Conservation (phyloP, 2,113 vertebrate species). For the Cochlearius cochlearius region DNA sequence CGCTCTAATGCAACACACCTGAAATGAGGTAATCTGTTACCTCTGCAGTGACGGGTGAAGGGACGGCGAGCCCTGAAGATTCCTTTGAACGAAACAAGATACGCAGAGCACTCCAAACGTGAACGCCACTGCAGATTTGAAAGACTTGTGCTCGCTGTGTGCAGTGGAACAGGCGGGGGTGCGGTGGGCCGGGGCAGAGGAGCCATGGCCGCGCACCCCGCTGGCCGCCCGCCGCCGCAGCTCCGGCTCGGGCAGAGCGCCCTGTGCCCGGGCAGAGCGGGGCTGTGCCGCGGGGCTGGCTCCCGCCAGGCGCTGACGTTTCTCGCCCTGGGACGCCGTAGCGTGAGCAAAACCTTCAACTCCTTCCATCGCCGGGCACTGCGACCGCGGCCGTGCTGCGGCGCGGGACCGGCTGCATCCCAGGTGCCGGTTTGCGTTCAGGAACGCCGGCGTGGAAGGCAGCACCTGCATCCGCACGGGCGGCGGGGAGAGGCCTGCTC, state of each 20-base stretch:
- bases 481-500: no score
- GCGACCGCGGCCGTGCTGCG: accelerated
- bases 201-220: not conserved
- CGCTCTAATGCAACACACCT: not conserved
- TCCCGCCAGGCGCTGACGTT: accelerated
- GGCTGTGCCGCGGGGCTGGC: no score
- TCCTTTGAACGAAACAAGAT: not conserved
- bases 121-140: no score
- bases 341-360: not conserved
- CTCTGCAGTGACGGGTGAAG: not conserved
- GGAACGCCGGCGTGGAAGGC: accelerated
- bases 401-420: accelerated
- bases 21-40: not conserved
- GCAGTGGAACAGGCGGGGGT: accelerated
- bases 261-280: no score
- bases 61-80: no score
- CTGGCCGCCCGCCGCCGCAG: not conserved
- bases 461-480: accelerated
- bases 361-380: accelerated
- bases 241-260: not conserved
- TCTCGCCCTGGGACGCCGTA: accelerated
- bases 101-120: accelerated
- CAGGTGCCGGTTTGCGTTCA: accelerated
- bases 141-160: accelerated
- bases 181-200: not conserved